Base-by-base conservation (phyloP, 2,888 invertebrate genomes). In the Phengaris arion region DNA sequence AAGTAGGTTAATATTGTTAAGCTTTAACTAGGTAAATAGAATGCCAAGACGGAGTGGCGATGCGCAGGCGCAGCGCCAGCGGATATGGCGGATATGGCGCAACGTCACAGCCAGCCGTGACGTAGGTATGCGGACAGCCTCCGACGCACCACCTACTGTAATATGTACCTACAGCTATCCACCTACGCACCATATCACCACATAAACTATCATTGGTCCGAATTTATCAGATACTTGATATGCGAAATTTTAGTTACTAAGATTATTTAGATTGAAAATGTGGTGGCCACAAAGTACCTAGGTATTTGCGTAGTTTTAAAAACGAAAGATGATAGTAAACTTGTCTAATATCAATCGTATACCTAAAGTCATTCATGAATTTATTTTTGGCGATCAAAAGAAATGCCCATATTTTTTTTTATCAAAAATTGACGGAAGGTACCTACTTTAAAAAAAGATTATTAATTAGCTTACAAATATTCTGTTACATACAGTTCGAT, bases 21-120 rank as follows among this genome's bases (percentile, higher is more conserved):
- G 9, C 9, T 5, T 22, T 22, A 22, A 22, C 22, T 10, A 59
- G 59, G 59, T 22, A 59, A 59, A 22, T 59, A 22, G 10, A 22
- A 22, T 22, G 59, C 8, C 52, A 35, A 45, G 51, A 22, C 57
- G n/a, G 10, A 52, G 52, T 12, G 35, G 64, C 12, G 68, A 70
- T 59, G 77, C 68, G 76, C 68, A 75, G 74, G 75, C 76, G 77
- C 48, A 48, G 48, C 35, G 35, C 35, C 77, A 74, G 77, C 57
- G 76, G n/a, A 57, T 57, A 15, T 15, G 57, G 57, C 59, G 59
- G 52, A 52, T 12, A 52, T 52, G 64, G 15, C 64, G 22, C 22
- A 48, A 70, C 70, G 70, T 70, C 70, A 69, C 48, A 48, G 48
- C n/a, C 48, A 10, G 70, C 48, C 15, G 85, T 89, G 91, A 89